Evolutionary conservation across 2,113 vertebrate genomes (phyloP), one percentile per base, ranked within the genome.

Genomic region (Cryptomyrus ogoouensis): DNA sequence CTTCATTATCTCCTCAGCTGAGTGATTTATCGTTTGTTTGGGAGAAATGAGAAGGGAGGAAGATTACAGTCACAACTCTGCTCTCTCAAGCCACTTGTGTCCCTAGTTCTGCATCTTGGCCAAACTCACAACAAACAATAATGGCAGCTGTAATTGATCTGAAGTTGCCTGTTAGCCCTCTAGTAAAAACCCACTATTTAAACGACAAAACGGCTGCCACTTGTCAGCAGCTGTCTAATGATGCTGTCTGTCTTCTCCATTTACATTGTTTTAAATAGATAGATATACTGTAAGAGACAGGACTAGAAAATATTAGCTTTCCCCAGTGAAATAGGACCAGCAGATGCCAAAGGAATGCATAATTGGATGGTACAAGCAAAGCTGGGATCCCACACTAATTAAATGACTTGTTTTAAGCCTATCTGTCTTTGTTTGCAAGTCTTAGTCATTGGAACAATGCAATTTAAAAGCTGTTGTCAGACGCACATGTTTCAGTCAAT

Each of bases 1-100:
- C 93, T 97, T 96, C 97, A 97, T 96, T 97, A 97, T 97, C 95
- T 97, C 95, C 96, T 96, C 94, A 97, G 95, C 93, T 96, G 96
- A 97, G 96, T 96, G 94, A 97, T 98, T 97, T 97, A 97, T 96
- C 96, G 94, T 96, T 97, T 97, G 83, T 95, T 95, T 96, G 94
- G 95, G 93, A 92, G 94, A 95, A 97, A 96, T 94, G 95, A 95
- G 95, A 95, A 95, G 91, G 95, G 90, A 95, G 89, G 94, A 95
- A 97, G 97, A 97, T 97, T 96, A 96, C 94, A 96, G 96, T 97
- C 97, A 95, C 94, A 93, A 94, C 94, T 93, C 92, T 91, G 95
- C 93, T 93, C 87, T 58, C 85, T 52, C 93, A 91, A 94, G 91
- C 93, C 93, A 94, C 91, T 93, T 92, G 91, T 94, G 94, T 95